phyloP scores from a whole-genome alignment of 2,113 vertebrate genomes.

The Phasianus colchicus region DNA sequence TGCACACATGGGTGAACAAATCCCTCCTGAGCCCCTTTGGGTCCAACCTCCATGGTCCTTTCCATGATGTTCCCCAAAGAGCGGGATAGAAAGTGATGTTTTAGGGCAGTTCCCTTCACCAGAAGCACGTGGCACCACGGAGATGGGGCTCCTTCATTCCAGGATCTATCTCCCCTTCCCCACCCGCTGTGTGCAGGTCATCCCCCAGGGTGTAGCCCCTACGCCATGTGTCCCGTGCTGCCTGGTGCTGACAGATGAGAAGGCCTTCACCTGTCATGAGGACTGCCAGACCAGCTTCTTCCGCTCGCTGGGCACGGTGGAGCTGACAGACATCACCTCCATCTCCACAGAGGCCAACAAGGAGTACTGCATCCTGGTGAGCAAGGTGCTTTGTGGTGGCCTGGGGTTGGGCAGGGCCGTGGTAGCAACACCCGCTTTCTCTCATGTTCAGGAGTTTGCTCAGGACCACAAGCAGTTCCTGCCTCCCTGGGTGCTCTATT shows the following conservation, averaged over 20 bases:
- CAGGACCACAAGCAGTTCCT: conserved; percentile 85
- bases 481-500: conserved; percentile 93
- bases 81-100: background rate
- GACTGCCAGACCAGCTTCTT: conserved; percentile 99
- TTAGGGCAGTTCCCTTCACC: background rate
- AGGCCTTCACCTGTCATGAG: conserved; percentile 92
- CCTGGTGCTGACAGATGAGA: conserved; percentile 87
- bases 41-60: background rate
- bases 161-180: background rate
- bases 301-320: conserved; percentile 85
- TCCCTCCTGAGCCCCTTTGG: background rate
- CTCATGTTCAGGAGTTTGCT: conserved; percentile 86
- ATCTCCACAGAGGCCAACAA: conserved; percentile 81
- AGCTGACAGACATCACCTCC: conserved; percentile 79
- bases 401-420: rapidly evolving
- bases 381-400: background rate
- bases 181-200: conserved; percentile 76
- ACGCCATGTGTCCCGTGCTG: conserved; percentile 93
- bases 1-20: rapidly evolving
- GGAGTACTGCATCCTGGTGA: conserved; percentile 94
- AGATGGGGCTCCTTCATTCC: background rate
- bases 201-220: conserved; percentile 89
- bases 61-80: rapidly evolving
- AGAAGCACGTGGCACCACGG: rapidly evolving
- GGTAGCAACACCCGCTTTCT: rapidly evolving